Evolutionary conservation across 2,888 invertebrate genomes (phyloP), one percentile per base, ranked within the genome.

Genomic region (Drepanosiphum platanoidis): DNA sequence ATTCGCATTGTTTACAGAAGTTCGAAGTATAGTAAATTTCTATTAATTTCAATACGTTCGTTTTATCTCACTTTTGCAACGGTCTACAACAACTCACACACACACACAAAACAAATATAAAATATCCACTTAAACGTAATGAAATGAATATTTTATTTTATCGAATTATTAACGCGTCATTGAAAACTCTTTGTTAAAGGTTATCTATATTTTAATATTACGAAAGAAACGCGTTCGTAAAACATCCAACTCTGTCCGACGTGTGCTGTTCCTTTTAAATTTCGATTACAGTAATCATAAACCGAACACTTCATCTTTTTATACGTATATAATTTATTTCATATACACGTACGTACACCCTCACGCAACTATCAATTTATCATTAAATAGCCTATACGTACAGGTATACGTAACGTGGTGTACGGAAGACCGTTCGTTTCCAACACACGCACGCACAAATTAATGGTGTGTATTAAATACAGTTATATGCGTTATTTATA

Each of bases 391-490:
- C 27, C n/a, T 4, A 30, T 30, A 46, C 15, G 39, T 39, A 30
- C 32, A 15, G 22, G 52, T 52, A 52, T 18, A 52, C 22, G 18
- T 18, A 32, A 68, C 34, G 34, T 34, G 4, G 18, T 75, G 18
- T 75, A 58, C 58, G n/a, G 75, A 34, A 75, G 75, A 79, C 36
- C 34, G 64, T 83, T 34, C 46, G 74, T 83, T 79, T 42, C 46
- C 42, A 64, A 34, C 8, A 22, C 46, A 61, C 46, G 32, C 58
- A 42, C 64, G 46, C 32, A 46, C 79, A 79, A 79, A 79, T 79
- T 79, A 79, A 79, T 79, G 79, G 46, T 42, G 68, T 34, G 39
- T 61, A 39, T 81, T 81, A 75, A 66, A 66, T 83, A 83, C 83
- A 83, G 74, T 75, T 83, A 83, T 74, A 11, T n/a, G n/a, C 18